Conservation (phyloP, 1,140 invertebrate species). For the Dinothrombium tinctorium region DNA sequence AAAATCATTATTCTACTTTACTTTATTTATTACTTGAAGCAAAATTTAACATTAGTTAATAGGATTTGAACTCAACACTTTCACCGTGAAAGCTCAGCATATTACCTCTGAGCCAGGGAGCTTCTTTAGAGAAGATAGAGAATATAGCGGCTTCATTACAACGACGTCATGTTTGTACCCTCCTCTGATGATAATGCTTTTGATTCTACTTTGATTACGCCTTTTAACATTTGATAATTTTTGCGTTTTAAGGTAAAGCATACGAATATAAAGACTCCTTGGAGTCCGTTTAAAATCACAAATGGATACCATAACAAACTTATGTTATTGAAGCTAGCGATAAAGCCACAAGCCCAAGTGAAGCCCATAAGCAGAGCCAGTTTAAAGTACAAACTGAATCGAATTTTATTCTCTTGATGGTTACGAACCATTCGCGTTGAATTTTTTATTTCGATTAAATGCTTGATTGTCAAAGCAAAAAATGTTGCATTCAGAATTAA, state of each 20-base stretch:
- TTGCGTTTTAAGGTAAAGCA: slow-evolving; percentile 25
- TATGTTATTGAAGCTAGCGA: slow-evolving; percentile 18
- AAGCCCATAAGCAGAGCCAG: slow-evolving; percentile 26
- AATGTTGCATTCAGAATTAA: slow-evolving; percentile 26
- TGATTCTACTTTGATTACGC: too few relatives aligned
- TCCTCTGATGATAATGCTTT: too few relatives aligned
- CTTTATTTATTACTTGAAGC: too few relatives aligned
- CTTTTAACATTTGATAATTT: too few relatives aligned
- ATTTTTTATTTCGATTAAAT: slow-evolving; percentile 3
- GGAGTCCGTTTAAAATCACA: slow-evolving; percentile 23
- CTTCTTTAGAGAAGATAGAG: too few relatives aligned
- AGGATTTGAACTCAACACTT: too few relatives aligned
- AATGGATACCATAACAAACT: slow-evolving; percentile 19
- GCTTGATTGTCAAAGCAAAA: slow-evolving; percentile 25
- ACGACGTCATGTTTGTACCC: too few relatives aligned
- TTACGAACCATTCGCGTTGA: slow-evolving; percentile 3
- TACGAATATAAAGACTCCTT: slow-evolving; percentile 27
- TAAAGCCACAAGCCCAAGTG: slow-evolving; percentile 26
- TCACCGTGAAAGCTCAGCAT: too few relatives aligned
- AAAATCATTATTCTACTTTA: too few relatives aligned
- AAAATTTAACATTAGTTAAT: too few relatives aligned
- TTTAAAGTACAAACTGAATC: slow-evolving; percentile 25
- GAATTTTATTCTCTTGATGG: slow-evolving; percentile 8
- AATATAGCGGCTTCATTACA: too few relatives aligned
- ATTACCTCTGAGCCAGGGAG: too few relatives aligned